phyloP scores from a whole-genome alignment of 2,888 invertebrate genomes.

The Neocrepidodera transversa region DNA sequence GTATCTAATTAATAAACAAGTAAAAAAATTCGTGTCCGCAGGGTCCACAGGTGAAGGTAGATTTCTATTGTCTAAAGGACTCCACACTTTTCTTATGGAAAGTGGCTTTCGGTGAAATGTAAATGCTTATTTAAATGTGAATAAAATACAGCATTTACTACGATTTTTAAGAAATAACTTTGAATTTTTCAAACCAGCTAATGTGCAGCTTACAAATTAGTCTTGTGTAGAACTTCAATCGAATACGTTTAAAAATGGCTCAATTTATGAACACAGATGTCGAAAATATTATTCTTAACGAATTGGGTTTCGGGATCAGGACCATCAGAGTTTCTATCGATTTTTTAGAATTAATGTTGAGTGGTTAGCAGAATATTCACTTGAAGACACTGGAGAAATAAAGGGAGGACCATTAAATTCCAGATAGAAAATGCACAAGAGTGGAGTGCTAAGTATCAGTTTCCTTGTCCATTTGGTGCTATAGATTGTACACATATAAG shows the following conservation, averaged over 20 bases:
- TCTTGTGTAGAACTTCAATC: too few species aligned
- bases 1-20: too few species aligned
- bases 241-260: slow-evolving; percentile 18
- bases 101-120: too few species aligned
- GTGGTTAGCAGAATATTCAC: slow-evolving; percentile 16
- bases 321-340: slow-evolving; percentile 19
- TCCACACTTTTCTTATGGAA: too few species aligned
- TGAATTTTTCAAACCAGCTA: slow-evolving; percentile 10
- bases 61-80: too few species aligned
- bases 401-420: not conserved
- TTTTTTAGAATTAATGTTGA: slow-evolving; percentile 25
- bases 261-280: too few species aligned
- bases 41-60: too few species aligned
- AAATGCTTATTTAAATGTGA: not conserved
- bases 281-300: slow-evolving; percentile 19
- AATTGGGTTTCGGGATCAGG: slow-evolving; percentile 21
- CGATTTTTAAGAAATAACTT: slow-evolving; percentile 12
- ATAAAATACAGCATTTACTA: slow-evolving; percentile 20
- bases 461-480: too few species aligned
- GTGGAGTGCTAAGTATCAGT: too few species aligned
- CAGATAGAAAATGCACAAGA: too few species aligned
- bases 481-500: too few species aligned
- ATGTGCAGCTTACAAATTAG: slow-evolving; percentile 13
- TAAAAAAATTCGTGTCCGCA: too few species aligned
- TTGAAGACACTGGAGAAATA: slow-evolving; percentile 15